Evolutionary conservation across 2,888 invertebrate genomes (phyloP), one percentile per base, ranked within the genome.

Genomic region (Lasius fuliginosus): DNA sequence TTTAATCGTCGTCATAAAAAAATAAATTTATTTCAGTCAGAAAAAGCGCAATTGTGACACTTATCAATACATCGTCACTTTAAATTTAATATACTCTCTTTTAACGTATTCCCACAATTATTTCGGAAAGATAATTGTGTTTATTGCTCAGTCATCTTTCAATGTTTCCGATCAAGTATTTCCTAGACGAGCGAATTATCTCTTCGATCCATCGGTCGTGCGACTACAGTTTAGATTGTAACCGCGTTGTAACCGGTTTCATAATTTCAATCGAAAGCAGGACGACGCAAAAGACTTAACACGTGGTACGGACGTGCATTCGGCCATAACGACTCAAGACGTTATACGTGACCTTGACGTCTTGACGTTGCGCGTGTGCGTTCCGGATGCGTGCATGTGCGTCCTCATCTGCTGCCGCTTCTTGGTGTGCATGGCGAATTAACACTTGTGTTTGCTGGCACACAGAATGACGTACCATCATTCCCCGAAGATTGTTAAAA

Each of bases 271-370:
- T 90, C 83, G 79, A 85, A 86, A 75, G 58, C 86, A 79, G 23
- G 83, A 71, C 85, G 86, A 58, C 86, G 85, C 67, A 85, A 77
- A 85, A 87, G 81, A 86, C 82, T 71, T 87, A 83, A 86, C 88
- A 87, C 90, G 87, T 90, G 89, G 79, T 86, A 60, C 49, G 60
- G 27, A 73, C 87, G 81, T 90, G 90, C 76, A 42, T 77, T 73
- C 74, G 27, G 67, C 81, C 74, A 84, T 83, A 74, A 73, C 77
- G 46, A 76, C 60, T 56, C 73, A 73, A 73, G n/a, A 82, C 86
- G 77, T 82, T 82, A 83, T 68, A 36, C 33, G 62, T 46, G 85
- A 86, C 90, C 89, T 90, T 87, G 88, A 75, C 58, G 86, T 23
- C 82, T 86, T 84, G 68, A 88, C 67, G 74, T 53, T 27, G 36